Evolutionary conservation across 2,113 vertebrate species (phyloP).

Genomic region (Crocuta crocuta): DNA sequence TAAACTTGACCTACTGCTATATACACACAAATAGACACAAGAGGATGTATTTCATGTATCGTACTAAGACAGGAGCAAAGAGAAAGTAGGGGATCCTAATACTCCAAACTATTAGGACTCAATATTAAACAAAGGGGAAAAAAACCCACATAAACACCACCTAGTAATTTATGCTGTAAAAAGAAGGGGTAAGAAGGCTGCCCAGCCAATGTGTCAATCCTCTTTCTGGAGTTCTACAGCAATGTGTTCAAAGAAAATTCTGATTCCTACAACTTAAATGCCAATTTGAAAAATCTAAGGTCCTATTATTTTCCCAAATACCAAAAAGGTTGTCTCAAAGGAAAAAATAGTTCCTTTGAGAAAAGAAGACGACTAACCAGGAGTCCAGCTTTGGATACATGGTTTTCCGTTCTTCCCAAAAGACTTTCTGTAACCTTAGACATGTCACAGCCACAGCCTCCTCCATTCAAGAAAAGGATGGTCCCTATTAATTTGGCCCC

Average conservation of each 20-base stretch:
- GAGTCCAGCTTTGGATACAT: constrained; percentile 19
- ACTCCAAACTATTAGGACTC: constrained; percentile 37
- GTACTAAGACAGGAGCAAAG: constrained; percentile 51
- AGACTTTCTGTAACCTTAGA: neutral
- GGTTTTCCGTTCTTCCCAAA: neutral
- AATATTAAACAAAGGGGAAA: neutral
- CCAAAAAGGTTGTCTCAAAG: constrained; percentile 45
- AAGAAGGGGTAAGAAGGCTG: constrained; percentile 12
- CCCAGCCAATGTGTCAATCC: neutral
- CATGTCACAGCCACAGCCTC: constrained; percentile 15
- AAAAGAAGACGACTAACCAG: neutral
- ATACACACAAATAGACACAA: constrained; percentile 61
- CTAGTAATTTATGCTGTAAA: neutral
- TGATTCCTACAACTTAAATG: constrained; percentile 7
- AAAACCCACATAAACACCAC: neutral
- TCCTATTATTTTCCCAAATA: neutral
- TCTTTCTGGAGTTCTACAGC: neutral
- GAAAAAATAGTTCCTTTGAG: constrained; percentile 5
- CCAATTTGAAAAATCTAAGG: constrained; percentile 45
- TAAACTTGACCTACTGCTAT: constrained; percentile 70
- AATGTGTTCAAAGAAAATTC: neutral
- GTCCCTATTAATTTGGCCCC: constrained; percentile 59
- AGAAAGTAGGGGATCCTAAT: neutral
- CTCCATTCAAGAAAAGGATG: neutral
- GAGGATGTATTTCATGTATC: constrained; percentile 10